These are phyloP conservation scores for Synanthedon tipuliformis DNA, from an alignment of 2,888 invertebrate genomes.

Conservation along the genomic window DNA sequence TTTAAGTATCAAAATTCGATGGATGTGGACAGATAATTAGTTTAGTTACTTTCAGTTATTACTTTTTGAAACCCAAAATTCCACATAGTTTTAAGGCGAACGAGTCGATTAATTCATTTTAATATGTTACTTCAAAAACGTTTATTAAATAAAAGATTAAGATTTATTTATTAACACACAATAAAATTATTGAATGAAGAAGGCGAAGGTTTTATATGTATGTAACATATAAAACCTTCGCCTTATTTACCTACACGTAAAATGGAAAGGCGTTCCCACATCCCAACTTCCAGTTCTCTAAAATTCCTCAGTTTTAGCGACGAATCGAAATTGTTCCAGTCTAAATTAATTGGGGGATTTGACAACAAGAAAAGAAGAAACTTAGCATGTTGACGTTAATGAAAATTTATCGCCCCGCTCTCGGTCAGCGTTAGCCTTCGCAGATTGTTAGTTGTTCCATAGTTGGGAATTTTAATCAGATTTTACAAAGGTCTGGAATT, in stretches of 20 bases:
- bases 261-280: constrained; percentile 15
- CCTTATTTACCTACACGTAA: background rate
- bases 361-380: constrained; percentile 28
- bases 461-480: background rate
- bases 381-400: constrained; percentile 23
- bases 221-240: background rate
- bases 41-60: no score
- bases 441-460: background rate
- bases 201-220: no score
- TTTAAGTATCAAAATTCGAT: no score
- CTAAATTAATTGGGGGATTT: constrained; percentile 34
- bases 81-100: no score
- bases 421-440: background rate
- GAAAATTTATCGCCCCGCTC: constrained; percentile 25
- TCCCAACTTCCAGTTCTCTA: constrained; percentile 7
- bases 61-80: no score
- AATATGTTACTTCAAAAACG: no score
- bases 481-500: background rate
- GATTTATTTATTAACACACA: no score
- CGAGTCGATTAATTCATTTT: no score
- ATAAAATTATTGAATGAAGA: background rate
- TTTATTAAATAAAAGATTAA: no score
- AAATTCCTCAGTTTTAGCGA: constrained; percentile 28
- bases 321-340: constrained; percentile 36
- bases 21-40: no score